These are phyloP conservation scores for Spea multiplicata DNA, from an alignment of 2,113 vertebrate genomes.

Conservation along the genomic window DNA sequence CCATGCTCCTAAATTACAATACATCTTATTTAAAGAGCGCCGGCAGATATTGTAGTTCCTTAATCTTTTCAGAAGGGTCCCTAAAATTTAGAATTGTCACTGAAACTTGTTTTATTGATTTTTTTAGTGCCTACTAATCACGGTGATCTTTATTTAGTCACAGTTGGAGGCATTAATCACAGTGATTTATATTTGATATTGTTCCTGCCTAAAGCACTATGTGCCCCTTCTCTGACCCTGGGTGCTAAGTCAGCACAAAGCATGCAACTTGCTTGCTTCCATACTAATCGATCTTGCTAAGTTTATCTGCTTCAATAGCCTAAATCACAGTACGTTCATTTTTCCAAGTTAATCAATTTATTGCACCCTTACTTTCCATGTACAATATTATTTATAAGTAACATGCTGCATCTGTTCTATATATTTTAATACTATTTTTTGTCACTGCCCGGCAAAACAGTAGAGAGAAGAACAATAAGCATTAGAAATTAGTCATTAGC, in stretches of 20 bases:
- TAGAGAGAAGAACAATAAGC: too few relatives aligned
- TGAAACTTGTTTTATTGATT: too few relatives aligned
- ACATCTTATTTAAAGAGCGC: too few relatives aligned
- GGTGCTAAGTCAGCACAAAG: slow-evolving; percentile 42
- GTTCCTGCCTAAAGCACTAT: slow-evolving; percentile 19
- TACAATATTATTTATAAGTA: not conserved
- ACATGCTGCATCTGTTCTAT: too few relatives aligned
- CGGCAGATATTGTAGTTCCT: too few relatives aligned
- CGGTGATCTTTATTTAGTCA: slow-evolving; percentile 29
- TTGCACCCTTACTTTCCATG: not conserved
- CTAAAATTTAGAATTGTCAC: too few relatives aligned
- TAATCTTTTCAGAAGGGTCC: too few relatives aligned
- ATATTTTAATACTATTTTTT: too few relatives aligned
- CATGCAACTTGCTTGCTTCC: slow-evolving; percentile 21
- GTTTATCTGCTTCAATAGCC: slow-evolving; percentile 28
- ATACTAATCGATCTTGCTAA: slow-evolving; percentile 37
- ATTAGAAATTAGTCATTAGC: too few relatives aligned
- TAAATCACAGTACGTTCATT: slow-evolving; percentile 9
- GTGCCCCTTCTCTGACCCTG: slow-evolving; percentile 37
- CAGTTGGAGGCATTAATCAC: slow-evolving; percentile 21
- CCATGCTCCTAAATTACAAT: too few relatives aligned
- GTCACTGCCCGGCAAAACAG: too few relatives aligned
- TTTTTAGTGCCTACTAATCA: too few relatives aligned
- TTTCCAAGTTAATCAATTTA: slow-evolving; percentile 21
- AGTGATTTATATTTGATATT: slow-evolving; percentile 39